Percentiles rank a stretch among this genome's conserved stretches.
These are phyloP conservation scores for Orussus abietinus DNA, from an alignment of 1,140 invertebrate genomes.

Conservation along the genomic window DNA sequence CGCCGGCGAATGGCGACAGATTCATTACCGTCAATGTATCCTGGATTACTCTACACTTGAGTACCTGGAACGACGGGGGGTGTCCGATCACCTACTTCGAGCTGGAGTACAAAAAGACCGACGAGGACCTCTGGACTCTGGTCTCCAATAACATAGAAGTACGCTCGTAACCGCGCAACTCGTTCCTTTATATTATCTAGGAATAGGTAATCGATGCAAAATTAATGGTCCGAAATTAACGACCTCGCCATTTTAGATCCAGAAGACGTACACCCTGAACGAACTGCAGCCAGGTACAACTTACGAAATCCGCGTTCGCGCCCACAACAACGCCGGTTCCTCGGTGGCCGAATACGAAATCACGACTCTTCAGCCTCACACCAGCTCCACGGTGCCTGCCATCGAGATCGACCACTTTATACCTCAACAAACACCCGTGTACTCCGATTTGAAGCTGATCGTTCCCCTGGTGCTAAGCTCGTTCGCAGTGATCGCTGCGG, in stretches of 20 bases:
- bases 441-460: conserved; percentile 49
- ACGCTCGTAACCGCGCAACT: conserved; percentile 9
- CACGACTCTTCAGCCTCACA: conserved; percentile 71
- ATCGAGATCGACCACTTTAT: conserved; percentile 50
- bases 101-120: conserved; percentile 69
- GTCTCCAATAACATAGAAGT: conserved; percentile 60
- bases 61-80: conserved; percentile 83
- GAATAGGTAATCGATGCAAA: too few relatives aligned
- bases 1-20: conserved; percentile 55
- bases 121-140: conserved; percentile 56
- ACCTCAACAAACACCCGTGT: conserved; percentile 45
- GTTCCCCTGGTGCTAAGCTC: conserved; percentile 47
- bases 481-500: conserved; percentile 46
- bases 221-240: too few relatives aligned
- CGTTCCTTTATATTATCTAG: background rate
- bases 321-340: conserved; percentile 89
- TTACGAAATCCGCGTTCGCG: conserved; percentile 83
- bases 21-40: conserved; percentile 85
- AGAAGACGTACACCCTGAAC: conserved; percentile 73
- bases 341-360: conserved; percentile 85
- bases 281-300: conserved; percentile 80
- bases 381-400: conserved; percentile 54
- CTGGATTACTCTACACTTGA: conserved; percentile 82
- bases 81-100: conserved; percentile 86
- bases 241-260: conserved; percentile 31